These are phyloP conservation scores for Agrilus cyanescens DNA, from an alignment of 2,888 invertebrate species.

Conservation along the genomic window DNA sequence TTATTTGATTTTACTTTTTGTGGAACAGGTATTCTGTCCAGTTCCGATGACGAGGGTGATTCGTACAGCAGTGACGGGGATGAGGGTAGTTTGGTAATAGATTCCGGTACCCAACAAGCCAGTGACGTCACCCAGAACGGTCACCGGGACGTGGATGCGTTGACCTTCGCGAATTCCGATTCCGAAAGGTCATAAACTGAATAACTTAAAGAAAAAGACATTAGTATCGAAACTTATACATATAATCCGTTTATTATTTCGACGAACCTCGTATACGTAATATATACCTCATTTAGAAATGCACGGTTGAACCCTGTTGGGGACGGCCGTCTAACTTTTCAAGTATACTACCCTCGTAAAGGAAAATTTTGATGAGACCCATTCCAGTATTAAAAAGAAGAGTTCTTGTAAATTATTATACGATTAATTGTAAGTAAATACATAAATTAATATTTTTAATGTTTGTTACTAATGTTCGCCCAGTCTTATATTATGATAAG, in stretches of 20 bases:
- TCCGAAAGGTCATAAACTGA: conserved; percentile 12
- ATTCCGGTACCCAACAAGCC: conserved; percentile 29
- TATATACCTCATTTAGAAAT: conserved; percentile 41
- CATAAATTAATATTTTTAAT: conserved; percentile 11
- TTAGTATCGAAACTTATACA: background rate
- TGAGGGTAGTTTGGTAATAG: conserved; percentile 41
- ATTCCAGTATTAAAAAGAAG: conserved; percentile 33
- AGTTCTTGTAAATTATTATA: conserved; percentile 12
- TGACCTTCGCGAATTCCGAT: conserved; percentile 22
- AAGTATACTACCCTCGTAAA: conserved; percentile 25
- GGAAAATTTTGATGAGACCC: conserved; percentile 25
- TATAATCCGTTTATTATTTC: background rate
- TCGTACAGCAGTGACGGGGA: conserved; percentile 44
- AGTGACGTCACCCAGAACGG: conserved; percentile 32
- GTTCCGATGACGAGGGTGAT: conserved; percentile 50
- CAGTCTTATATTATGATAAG: background rate
- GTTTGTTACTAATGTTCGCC: background rate
- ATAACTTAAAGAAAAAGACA: background rate
- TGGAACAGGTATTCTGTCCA: conserved; percentile 43
- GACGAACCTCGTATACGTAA: conserved; percentile 49
- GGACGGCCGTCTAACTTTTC: conserved; percentile 7
- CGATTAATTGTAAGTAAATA: conserved; percentile 12
- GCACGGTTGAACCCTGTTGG: background rate
- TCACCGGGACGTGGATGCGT: conserved; percentile 23
- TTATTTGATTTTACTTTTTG: conserved; percentile 1